Evolutionary conservation across 2,113 vertebrate genomes (phyloP).

Genomic region (Zonotrichia leucophrys): DNA sequence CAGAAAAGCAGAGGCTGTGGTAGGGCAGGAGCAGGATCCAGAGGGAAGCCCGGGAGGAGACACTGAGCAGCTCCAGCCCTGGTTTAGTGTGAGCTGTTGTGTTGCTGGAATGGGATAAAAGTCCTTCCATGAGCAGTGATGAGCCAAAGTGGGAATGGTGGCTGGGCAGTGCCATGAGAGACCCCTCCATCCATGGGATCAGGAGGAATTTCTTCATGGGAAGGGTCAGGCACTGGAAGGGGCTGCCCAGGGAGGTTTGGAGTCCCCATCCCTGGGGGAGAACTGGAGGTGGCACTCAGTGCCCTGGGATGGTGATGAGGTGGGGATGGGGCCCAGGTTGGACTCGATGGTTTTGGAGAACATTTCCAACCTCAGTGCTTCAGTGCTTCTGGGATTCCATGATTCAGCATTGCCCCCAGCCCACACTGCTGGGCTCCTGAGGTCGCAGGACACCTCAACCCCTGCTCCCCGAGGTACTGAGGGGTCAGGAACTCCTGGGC

Average conservation of each 20-base stretch:
- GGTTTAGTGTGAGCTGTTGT: not conserved
- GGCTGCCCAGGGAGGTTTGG: not conserved
- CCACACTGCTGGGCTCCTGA: not conserved
- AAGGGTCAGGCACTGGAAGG: not conserved
- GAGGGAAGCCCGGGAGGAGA: not conserved
- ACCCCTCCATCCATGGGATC: not conserved
- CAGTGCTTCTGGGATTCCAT: not conserved
- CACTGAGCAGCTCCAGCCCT: not conserved
- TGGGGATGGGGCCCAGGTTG: fast-evolving
- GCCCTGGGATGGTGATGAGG: no score
- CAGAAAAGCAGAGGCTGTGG: not conserved
- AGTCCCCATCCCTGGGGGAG: not conserved
- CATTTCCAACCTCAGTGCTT: not conserved
- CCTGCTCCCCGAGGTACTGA: fast-evolving
- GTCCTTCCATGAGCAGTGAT: fast-evolving
- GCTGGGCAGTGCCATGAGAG: not conserved
- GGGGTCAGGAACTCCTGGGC: not conserved
- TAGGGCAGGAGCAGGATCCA: not conserved
- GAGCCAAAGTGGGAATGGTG: not conserved
- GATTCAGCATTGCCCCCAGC: not conserved
- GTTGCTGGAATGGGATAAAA: fast-evolving
- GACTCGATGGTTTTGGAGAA: fast-evolving
- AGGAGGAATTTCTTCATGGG: not conserved
- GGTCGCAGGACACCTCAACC: fast-evolving
- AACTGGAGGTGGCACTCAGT: fast-evolving